phyloP scores from a whole-genome alignment of 2,797 vertebrate genomes.

The Oryzias dopingdopingensis region DNA sequence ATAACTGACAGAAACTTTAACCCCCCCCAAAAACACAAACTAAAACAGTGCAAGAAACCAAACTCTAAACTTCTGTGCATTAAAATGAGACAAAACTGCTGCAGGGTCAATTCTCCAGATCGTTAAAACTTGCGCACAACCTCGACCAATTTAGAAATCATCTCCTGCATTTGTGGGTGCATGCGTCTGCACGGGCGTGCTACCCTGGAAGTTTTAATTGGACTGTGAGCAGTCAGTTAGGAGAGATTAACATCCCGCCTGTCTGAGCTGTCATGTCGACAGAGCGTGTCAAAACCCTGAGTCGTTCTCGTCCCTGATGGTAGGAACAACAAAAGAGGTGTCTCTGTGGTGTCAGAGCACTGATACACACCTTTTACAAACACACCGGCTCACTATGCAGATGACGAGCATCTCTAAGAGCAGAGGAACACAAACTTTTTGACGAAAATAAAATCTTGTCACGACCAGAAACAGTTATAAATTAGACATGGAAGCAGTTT shows the following conservation, averaged over 20 bases:
- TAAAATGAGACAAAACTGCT: constrained; percentile 43
- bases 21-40: constrained; percentile 6
- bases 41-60: neutral
- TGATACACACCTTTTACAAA: constrained; percentile 4
- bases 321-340: constrained; percentile 66
- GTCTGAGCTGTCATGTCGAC: constrained; percentile 74
- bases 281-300: constrained; percentile 69
- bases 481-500: constrained; percentile 11
- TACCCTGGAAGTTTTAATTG: constrained; percentile 76
- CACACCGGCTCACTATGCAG: neutral
- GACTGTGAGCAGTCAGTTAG: constrained; percentile 72
- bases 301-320: constrained; percentile 45
- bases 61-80: constrained; percentile 7
- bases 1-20: constrained; percentile 6
- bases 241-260: constrained; percentile 75
- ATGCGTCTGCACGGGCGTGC: constrained; percentile 34
- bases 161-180: constrained; percentile 10
- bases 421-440: constrained; percentile 18
- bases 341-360: constrained; percentile 37
- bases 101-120: constrained; percentile 45
- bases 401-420: constrained; percentile 20
- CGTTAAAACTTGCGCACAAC: constrained; percentile 59
- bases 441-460: constrained; percentile 1
- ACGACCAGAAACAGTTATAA: constrained; percentile 10
- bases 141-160: constrained; percentile 56